These are phyloP conservation scores for Toxostoma redivivum DNA, from an alignment of 2,113 vertebrate genomes.

Conservation along the genomic window DNA sequence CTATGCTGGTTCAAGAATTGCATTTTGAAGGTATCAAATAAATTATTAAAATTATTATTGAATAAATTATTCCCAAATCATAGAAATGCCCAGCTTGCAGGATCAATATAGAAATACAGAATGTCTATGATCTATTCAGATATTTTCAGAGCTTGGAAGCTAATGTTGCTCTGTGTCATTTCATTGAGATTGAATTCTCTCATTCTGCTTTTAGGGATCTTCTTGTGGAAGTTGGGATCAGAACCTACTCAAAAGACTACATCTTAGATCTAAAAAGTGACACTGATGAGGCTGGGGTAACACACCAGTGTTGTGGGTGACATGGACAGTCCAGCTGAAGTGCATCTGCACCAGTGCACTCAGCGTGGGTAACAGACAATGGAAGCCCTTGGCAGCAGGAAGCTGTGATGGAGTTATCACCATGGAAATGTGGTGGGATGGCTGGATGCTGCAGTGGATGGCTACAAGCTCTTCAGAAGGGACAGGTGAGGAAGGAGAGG, in stretches of 20 bases:
- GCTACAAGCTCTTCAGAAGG: not conserved
- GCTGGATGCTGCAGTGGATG: not conserved
- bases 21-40: not conserved
- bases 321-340: not conserved
- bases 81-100: not conserved
- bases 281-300: not conserved
- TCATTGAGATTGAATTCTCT: not conserved
- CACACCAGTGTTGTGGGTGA: fast-evolving
- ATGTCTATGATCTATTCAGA: not conserved
- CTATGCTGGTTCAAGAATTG: not conserved
- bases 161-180: not conserved
- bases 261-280: not conserved
- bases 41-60: not conserved
- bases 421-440: too few relatives aligned
- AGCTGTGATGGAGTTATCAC: not conserved
- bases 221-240: not conserved
- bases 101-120: not conserved
- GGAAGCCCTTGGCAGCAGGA: not conserved
- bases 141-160: not conserved
- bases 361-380: not conserved
- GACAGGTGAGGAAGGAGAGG: not conserved
- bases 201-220: not conserved
- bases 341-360: not conserved
- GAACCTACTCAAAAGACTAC: not conserved
- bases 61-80: not conserved